Conservation (phyloP, 2,113 vertebrate species). For the Fregetta grallaria region DNA sequence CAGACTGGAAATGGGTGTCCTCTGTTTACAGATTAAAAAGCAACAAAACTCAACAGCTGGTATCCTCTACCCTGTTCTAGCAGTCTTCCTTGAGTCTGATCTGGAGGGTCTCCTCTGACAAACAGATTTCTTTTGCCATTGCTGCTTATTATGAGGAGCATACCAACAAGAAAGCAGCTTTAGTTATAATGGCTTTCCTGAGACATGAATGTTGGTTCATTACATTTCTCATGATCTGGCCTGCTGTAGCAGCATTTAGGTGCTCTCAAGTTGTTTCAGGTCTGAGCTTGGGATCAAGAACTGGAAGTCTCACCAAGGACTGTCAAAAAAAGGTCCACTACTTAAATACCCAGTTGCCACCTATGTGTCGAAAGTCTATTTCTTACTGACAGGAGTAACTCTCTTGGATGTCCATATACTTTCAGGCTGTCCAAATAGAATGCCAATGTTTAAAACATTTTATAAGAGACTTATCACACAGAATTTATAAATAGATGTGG, state of each 20-base stretch:
- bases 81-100: background rate
- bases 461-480: background rate
- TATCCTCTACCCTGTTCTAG: background rate
- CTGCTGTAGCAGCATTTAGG: background rate
- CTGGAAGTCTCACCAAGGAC: background rate
- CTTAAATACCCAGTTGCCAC: background rate
- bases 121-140: background rate
- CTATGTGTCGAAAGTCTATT: background rate
- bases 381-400: background rate
- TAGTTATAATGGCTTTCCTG: background rate
- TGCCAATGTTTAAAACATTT: background rate
- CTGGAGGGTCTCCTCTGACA: background rate
- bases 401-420: background rate
- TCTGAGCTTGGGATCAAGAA: background rate
- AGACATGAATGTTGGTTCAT: background rate
- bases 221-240: background rate
- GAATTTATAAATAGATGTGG: background rate
- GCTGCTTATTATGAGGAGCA: background rate
- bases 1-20: background rate
- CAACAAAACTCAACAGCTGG: background rate
- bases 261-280: background rate
- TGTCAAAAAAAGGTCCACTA: background rate
- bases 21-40: background rate
- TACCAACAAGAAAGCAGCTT: background rate
- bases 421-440: background rate